phyloP scores from a whole-genome alignment of 2,888 invertebrate genomes.

The Euzophera pinguis region DNA sequence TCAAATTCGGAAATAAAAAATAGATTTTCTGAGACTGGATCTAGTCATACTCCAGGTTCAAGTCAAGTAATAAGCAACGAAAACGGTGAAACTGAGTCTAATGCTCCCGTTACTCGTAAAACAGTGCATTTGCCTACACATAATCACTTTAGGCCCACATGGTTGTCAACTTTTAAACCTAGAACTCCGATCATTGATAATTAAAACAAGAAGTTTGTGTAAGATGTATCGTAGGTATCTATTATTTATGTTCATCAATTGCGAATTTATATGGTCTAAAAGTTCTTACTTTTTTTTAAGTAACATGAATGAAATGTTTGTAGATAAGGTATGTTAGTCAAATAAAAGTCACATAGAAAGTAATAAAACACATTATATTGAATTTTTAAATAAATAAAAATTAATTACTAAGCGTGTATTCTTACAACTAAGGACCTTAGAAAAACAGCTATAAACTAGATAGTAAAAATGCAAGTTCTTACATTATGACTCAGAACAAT shows the following conservation, averaged over 20 bases:
- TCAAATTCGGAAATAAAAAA: neutral
- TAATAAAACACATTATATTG: constrained; percentile 76
- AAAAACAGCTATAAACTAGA: constrained; percentile 53
- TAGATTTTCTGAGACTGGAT: constrained; percentile 1
- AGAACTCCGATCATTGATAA: constrained; percentile 8
- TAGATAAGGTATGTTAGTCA: constrained; percentile 21
- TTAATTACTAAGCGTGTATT: constrained; percentile 71
- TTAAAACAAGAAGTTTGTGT: too few species aligned
- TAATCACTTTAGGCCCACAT: neutral
- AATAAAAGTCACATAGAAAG: constrained; percentile 45
- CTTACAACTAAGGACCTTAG: constrained; percentile 55
- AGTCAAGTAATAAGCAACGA: neutral
- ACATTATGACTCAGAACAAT: constrained; percentile 38
- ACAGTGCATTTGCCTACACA: neutral
- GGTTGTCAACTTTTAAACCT: neutral
- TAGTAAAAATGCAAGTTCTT: constrained; percentile 58
- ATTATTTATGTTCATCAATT: too few species aligned
- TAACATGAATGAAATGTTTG: neutral
- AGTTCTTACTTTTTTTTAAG: too few species aligned
- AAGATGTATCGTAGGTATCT: too few species aligned
- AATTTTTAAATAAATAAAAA: constrained; percentile 78
- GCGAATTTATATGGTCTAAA: too few species aligned
- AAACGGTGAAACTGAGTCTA: neutral
- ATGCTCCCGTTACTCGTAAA: neutral
- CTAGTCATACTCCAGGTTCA: neutral